Evolutionary conservation across 2,113 vertebrate species (phyloP).

Genomic region (Podiceps cristatus): DNA sequence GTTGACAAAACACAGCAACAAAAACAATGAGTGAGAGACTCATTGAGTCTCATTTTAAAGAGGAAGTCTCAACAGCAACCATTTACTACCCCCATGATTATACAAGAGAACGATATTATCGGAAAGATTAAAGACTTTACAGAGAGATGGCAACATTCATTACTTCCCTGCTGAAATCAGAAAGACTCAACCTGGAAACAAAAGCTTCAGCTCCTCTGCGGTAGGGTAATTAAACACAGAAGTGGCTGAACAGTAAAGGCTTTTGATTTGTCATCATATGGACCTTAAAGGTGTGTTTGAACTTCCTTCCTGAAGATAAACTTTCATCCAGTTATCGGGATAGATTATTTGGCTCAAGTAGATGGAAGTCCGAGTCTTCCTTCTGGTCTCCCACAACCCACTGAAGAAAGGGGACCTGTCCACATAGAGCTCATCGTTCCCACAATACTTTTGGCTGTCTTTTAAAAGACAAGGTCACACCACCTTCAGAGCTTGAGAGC

Average conservation of each 20-base stretch:
- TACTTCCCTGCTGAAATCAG: not conserved
- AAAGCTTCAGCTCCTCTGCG: conserved; percentile 10
- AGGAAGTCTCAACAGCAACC: not conserved
- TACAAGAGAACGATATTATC: not conserved
- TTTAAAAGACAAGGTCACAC: not conserved
- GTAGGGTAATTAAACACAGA: conserved; percentile 32
- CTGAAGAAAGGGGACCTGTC: not conserved
- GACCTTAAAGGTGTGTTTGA: not conserved
- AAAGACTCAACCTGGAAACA: conserved; percentile 31
- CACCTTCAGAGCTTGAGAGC: not conserved
- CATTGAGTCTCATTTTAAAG: not conserved
- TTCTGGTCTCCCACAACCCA: not conserved
- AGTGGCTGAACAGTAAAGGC: not conserved
- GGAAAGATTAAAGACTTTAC: conserved; percentile 11
- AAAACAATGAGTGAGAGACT: not conserved
- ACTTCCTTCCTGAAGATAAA: not conserved
- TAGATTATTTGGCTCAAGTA: not conserved
- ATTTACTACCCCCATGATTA: not conserved
- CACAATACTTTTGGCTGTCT: not conserved
- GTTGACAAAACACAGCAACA: too few relatives aligned
- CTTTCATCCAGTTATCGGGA: not conserved
- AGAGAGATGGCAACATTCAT: not conserved
- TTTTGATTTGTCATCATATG: not conserved
- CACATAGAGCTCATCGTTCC: not conserved
- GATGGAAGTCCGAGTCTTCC: not conserved